phyloP scores from a whole-genome alignment of 37 sponge, comb jelly and placozoan species.

The Haliclona indistincta region DNA sequence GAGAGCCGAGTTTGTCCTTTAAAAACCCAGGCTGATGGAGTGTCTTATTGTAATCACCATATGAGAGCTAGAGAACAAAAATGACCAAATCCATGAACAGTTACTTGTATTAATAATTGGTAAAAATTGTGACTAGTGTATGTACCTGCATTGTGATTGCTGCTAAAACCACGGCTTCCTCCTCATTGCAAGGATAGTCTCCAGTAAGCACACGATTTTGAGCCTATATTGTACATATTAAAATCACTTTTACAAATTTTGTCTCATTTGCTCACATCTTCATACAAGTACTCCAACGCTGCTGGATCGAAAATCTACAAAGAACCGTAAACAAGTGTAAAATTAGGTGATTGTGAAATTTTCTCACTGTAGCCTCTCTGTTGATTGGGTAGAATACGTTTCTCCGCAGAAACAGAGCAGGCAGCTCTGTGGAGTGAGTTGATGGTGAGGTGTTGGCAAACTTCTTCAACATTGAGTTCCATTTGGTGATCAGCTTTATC shows the following conservation, averaged over 20 bases:
- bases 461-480: conserved; percentile 35
- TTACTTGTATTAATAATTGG: neutral
- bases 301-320: conserved; percentile 46
- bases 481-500: conserved; percentile 42
- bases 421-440: conserved; percentile 14
- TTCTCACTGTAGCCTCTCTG: conserved; percentile 31
- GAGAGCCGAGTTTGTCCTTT: conserved; percentile 21
- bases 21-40: conserved; percentile 43
- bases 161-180: conserved; percentile 66
- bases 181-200: conserved; percentile 71
- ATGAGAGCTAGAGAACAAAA: conserved; percentile 17
- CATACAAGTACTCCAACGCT: conserved; percentile 49
- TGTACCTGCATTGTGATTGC: conserved; percentile 57
- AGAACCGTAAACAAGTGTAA: too few species aligned
- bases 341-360: neutral
- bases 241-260: too few species aligned
- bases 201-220: conserved; percentile 55
- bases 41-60: conserved; percentile 43
- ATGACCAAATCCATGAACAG: neutral
- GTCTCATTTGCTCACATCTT: conserved; percentile 73
- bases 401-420: conserved; percentile 44
- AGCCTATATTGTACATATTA: too few species aligned
- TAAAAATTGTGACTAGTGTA: too few species aligned
- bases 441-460: too few species aligned
- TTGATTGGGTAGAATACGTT: conserved; percentile 53